Base-by-base conservation (phyloP, 2,797 vertebrate genomes). In the Eidolon dupreanum region DNA sequence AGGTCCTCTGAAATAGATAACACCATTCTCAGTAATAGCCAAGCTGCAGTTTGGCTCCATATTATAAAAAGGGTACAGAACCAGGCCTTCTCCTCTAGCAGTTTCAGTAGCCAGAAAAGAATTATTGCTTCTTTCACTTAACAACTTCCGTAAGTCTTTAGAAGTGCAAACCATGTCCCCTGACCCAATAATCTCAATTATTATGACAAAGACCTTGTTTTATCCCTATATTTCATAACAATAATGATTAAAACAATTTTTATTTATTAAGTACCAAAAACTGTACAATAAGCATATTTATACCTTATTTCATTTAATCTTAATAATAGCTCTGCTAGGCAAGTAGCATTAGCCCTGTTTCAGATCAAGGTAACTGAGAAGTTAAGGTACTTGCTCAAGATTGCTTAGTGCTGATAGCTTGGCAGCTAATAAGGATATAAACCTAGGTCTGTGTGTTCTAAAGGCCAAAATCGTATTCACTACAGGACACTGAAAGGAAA, bases 161-260 rank as follows among this genome's bases (percentile, higher is more conserved):
- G 20, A 93, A 70, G 20, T 53, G 13, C n/a, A 94, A 79, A 66
- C 7, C 73, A 90, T 26, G 15, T 8, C 55, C 31, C 82, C 4
- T 55, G 31, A 95, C 31, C 19, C 11, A 26, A 63, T 31, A 63
- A 92, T 66, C 61, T 85, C 31, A 84, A 75, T 49, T 81, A 74
- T 46, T 87, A 79, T 31, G 55, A 71, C 68, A 91, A 68, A 94
- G 38, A 92, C 19, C 11, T 88, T 82, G 28, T 79, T 33, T 9
- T 43, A 53, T 79, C 31, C 75, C 46, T 84, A 15, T 38, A 82
- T 41, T 57, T 93, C 28, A 78, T 65, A 79, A 73, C 53, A 88
- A 86, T 36, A 92, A 85, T 88, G 78, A 93, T 86, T 75, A 94
- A 94, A 88, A 94, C 33, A 74, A 86, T 31, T 57, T 33, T 73